Conservation (phyloP, 2,113 vertebrate genomes). For the Calidris pugnax region DNA sequence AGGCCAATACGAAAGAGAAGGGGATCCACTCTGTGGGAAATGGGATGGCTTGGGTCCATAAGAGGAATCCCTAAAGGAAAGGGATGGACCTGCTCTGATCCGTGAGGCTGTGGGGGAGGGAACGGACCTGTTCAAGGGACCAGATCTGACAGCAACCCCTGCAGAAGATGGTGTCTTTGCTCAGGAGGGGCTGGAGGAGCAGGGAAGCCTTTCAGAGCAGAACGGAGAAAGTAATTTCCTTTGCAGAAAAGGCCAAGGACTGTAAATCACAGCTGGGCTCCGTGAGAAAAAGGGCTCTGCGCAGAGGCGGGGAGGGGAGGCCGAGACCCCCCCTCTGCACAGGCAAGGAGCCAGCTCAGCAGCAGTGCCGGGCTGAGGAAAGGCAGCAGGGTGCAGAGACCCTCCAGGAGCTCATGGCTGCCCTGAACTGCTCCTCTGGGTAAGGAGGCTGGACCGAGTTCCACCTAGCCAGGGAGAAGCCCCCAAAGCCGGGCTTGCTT, state of each 20-base stretch:
- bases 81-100: not conserved
- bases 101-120: fast-evolving
- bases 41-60: not conserved
- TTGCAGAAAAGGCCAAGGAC: not conserved
- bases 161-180: not conserved
- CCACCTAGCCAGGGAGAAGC: not conserved
- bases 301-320: not conserved
- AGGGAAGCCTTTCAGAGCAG: not conserved
- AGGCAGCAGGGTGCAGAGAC: not conserved
- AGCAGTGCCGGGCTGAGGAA: not conserved
- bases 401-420: not conserved
- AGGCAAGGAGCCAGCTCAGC: not conserved
- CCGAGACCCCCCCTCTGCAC: fast-evolving
- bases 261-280: not conserved
- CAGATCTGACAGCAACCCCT: fast-evolving
- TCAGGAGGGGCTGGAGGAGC: not conserved
- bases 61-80: not conserved
- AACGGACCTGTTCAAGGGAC: not conserved
- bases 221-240: not conserved
- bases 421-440: fast-evolving
- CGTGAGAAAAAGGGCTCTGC: not conserved
- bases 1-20: not conserved
- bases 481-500: not conserved
- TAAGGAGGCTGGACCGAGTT: not conserved
- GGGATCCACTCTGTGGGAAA: not conserved